Conservation (phyloP, 1,140 invertebrate genomes). For the Riptortus pedestris region DNA sequence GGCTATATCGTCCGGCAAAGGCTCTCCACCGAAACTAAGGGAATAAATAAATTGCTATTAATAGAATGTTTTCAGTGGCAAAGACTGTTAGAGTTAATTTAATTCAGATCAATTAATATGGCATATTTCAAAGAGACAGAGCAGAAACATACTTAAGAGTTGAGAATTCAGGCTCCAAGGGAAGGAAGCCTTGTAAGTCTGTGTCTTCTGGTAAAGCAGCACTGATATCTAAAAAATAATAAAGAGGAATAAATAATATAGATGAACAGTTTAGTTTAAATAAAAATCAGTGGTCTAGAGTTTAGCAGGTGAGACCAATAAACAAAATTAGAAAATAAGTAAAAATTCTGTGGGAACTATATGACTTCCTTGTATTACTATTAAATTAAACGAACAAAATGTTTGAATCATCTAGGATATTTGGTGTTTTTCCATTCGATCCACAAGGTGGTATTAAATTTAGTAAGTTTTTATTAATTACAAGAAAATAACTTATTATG, state of each 20-base stretch:
- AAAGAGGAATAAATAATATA: conserved; percentile 23
- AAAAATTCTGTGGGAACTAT: too few species aligned
- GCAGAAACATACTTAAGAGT: conserved; percentile 38
- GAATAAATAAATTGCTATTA: background rate
- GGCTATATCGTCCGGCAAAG: conserved; percentile 23
- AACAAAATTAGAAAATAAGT: too few species aligned
- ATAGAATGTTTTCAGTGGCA: background rate
- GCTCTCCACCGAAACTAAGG: conserved; percentile 28
- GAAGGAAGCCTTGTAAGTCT: conserved; percentile 67
- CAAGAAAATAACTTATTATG: too few species aligned
- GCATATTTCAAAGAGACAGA: too few species aligned
- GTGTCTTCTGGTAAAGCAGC: conserved; percentile 66
- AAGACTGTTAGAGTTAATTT: background rate
- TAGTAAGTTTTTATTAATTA: too few species aligned
- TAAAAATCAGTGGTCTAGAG: background rate
- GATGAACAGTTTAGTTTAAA: background rate
- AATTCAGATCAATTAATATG: too few species aligned
- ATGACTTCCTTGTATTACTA: too few species aligned
- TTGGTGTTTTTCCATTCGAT: too few species aligned
- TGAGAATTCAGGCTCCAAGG: conserved; percentile 50
- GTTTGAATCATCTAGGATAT: too few species aligned
- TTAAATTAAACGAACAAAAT: too few species aligned
- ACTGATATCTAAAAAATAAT: conserved; percentile 45
- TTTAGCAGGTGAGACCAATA: background rate
- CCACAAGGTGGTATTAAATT: too few species aligned